These are phyloP conservation scores for Discoglossus pictus DNA, from an alignment of 2,797 vertebrate genomes.

Conservation along the genomic window DNA sequence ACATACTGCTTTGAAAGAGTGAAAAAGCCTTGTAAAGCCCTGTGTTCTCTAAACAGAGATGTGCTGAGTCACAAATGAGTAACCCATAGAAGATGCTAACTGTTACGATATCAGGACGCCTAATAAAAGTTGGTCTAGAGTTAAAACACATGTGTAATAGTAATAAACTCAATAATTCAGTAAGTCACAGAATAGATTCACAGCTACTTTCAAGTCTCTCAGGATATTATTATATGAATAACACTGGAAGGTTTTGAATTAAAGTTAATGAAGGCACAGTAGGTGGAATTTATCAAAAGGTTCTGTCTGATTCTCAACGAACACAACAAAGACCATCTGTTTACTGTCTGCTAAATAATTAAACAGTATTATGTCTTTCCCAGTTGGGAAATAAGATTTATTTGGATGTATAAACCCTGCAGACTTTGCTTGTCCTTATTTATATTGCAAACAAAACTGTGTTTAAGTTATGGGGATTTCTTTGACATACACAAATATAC, in stretches of 20 bases:
- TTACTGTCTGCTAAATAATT: slow-evolving; percentile 48
- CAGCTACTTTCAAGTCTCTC: slow-evolving; percentile 27
- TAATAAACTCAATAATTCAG: slow-evolving; percentile 33
- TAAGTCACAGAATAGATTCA: slow-evolving; percentile 42
- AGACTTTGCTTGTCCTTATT: neutral
- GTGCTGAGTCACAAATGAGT: slow-evolving; percentile 34
- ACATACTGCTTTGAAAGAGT: slow-evolving; percentile 42
- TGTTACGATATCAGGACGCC: too few relatives aligned
- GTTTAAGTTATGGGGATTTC: too few relatives aligned
- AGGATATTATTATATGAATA: slow-evolving; percentile 41
- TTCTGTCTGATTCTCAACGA: slow-evolving; percentile 23
- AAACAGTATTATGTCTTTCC: slow-evolving; percentile 37
- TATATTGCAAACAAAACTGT: neutral
- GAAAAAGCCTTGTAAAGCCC: slow-evolving; percentile 36
- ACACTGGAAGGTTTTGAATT: slow-evolving; percentile 34
- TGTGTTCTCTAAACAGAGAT: slow-evolving; percentile 35
- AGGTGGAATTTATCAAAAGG: slow-evolving; percentile 43
- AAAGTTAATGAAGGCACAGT: slow-evolving; percentile 37
- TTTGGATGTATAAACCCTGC: slow-evolving; percentile 36
- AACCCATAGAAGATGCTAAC: too few relatives aligned
- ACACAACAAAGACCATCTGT: slow-evolving; percentile 39
- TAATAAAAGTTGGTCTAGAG: slow-evolving; percentile 8
- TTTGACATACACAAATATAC: too few relatives aligned
- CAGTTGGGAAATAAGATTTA: slow-evolving; percentile 35
- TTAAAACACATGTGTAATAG: slow-evolving; percentile 32